A percentile compares a stretch with the other conserved stretches of the same genome.
Conservation (phyloP, 2,113 vertebrate species). For the Pelusios castaneus region DNA sequence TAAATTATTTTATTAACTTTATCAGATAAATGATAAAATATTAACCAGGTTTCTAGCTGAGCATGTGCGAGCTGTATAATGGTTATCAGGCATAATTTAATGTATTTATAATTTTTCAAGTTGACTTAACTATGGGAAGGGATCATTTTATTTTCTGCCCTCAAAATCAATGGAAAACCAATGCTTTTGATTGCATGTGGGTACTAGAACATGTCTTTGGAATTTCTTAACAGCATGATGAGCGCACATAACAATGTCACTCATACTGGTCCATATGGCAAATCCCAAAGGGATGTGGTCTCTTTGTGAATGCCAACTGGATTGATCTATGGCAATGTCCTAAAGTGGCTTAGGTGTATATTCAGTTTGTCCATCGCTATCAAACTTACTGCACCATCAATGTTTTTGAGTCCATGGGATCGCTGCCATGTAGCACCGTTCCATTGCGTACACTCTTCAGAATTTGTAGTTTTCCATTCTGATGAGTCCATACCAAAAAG, state of each 20-base stretch:
- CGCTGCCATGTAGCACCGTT: neutral
- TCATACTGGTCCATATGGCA: neutral
- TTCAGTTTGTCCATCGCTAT: neutral
- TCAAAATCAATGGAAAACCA: slow-evolving; percentile 29
- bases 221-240: slow-evolving; percentile 37
- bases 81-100: slow-evolving; percentile 72
- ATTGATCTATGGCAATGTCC: neutral
- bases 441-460: neutral
- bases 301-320: neutral
- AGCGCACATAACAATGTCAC: slow-evolving; percentile 22
- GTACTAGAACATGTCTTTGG: slow-evolving; percentile 6
- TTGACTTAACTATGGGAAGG: slow-evolving; percentile 22
- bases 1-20: slow-evolving; percentile 84
- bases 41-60: slow-evolving; percentile 72
- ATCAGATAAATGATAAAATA: slow-evolving; percentile 82
- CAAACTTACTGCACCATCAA: neutral
- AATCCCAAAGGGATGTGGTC: neutral
- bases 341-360: neutral
- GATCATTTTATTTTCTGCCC: slow-evolving; percentile 36
- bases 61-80: slow-evolving; percentile 70
- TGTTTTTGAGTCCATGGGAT: neutral
- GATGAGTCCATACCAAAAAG: neutral
- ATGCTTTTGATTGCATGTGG: slow-evolving; percentile 6
- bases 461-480: neutral
- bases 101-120: slow-evolving; percentile 65